Evolutionary conservation across 2,888 invertebrate species (phyloP).

Genomic region (Sinodicranocentrus sp.): DNA sequence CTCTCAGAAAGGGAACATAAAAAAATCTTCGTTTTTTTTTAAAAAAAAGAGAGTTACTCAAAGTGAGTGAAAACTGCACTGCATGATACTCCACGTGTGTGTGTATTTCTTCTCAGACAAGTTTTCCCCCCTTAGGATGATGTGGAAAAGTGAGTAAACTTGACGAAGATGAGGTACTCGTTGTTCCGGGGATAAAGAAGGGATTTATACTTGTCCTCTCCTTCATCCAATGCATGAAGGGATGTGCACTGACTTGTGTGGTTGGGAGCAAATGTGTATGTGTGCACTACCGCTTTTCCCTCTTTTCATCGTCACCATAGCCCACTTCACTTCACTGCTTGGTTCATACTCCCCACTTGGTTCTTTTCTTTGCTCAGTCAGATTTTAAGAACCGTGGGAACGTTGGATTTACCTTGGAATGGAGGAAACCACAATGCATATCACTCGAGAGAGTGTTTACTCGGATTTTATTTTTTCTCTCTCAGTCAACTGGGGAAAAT

Average conservation of each 20-base stretch:
- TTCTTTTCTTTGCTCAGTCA: slow-evolving; percentile 13
- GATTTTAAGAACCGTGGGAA: slow-evolving; percentile 61
- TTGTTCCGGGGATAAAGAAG: slow-evolving; percentile 40
- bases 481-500: slow-evolving; percentile 6
- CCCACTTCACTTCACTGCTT: slow-evolving; percentile 45
- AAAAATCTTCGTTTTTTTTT: not conserved
- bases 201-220: slow-evolving; percentile 54
- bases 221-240: slow-evolving; percentile 26
- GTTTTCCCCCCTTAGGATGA: not conserved
- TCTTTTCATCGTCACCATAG: slow-evolving; percentile 16
- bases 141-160: slow-evolving; percentile 25
- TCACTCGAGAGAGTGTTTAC: not conserved
- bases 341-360: slow-evolving; percentile 11
- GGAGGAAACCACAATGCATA: not conserved
- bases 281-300: slow-evolving; percentile 6
- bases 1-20: not conserved
- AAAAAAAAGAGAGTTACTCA: not conserved
- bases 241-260: not conserved
- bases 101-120: not conserved
- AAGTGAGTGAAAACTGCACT: not conserved
- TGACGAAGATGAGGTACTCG: slow-evolving; percentile 10
- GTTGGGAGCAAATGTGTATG: not conserved
- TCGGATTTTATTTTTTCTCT: too few relatives aligned
- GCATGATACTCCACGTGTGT: not conserved
- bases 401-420: slow-evolving; percentile 7